These are phyloP conservation scores for Noctua pronuba DNA, from an alignment of 2,888 invertebrate species.

Conservation along the genomic window DNA sequence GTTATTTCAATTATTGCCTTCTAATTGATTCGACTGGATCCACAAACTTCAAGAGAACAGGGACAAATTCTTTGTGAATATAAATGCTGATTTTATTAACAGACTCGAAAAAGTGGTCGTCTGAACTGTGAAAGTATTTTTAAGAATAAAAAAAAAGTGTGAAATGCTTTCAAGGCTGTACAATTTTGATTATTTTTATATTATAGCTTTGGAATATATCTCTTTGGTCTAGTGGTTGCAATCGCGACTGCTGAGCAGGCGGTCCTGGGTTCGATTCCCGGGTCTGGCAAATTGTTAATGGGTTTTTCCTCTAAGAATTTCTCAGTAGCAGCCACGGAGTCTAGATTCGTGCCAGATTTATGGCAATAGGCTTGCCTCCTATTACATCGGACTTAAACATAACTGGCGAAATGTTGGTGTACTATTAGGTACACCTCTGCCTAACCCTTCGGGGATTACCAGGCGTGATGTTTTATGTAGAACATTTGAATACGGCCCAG, in stretches of 20 bases:
- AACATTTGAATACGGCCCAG: not conserved
- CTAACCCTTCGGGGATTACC: not conserved
- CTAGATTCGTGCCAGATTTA: not conserved
- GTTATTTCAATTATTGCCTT: slow-evolving; percentile 36
- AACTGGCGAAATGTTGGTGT: not conserved
- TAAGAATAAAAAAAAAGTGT: not conserved
- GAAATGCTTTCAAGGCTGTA: not conserved
- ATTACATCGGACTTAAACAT: not conserved
- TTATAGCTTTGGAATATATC: not conserved
- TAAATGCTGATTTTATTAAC: not conserved
- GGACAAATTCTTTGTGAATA: not conserved
- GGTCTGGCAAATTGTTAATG: not conserved
- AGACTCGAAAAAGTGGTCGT: not conserved
- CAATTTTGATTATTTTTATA: not conserved
- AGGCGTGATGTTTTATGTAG: not conserved
- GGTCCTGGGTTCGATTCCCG: not conserved
- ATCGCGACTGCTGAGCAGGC: not conserved
- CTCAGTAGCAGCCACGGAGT: not conserved
- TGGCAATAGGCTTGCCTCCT: not conserved
- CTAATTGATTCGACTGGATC: slow-evolving; percentile 20
- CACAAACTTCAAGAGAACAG: slow-evolving; percentile 13
- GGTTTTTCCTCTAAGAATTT: not conserved
- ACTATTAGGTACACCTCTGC: not conserved
- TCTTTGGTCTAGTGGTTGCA: not conserved
- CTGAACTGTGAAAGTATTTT: not conserved